Conservation (phyloP, 2,888 invertebrate genomes). For the Lepetodrilus schrolli region DNA sequence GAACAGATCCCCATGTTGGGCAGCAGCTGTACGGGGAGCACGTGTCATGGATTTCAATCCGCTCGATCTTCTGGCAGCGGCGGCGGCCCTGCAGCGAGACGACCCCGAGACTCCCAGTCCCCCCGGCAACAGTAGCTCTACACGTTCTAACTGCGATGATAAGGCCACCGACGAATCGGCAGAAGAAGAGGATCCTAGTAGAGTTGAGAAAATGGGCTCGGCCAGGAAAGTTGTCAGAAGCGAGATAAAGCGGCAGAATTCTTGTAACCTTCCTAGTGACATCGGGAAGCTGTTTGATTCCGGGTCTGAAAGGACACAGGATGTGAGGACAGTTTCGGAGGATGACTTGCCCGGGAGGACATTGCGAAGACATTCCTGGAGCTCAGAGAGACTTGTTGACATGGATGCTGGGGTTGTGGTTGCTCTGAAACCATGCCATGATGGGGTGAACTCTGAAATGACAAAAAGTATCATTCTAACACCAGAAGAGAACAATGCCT, state of each 20-base stretch:
- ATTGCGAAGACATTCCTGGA: conserved; percentile 7
- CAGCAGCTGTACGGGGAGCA: not conserved
- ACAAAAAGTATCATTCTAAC: no score
- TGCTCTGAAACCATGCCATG: not conserved
- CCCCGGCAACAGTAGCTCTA: conserved; percentile 13
- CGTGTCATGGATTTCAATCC: conserved; percentile 65
- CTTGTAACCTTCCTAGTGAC: conserved; percentile 23
- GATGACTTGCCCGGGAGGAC: conserved; percentile 4
- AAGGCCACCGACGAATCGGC: conserved; percentile 30
- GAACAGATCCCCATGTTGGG: conserved; percentile 24
- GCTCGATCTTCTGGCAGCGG: conserved; percentile 66
- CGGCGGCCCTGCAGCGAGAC: conserved; percentile 59
- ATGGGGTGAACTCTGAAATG: not conserved
- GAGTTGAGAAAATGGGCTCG: conserved; percentile 23
- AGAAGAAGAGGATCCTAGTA: conserved; percentile 29
- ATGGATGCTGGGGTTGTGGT: not conserved
- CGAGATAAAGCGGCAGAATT: conserved; percentile 19
- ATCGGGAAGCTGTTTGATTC: conserved; percentile 9
- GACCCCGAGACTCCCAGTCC: conserved; percentile 35
- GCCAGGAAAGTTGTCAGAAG: conserved; percentile 4
- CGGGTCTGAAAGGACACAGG: not conserved
- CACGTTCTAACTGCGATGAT: conserved; percentile 27
- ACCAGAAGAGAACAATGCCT: no score
- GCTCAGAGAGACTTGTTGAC: not conserved
- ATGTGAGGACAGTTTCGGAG: not conserved